Base-by-base conservation (phyloP, 2,888 invertebrate genomes). In the Unio delphinus region DNA sequence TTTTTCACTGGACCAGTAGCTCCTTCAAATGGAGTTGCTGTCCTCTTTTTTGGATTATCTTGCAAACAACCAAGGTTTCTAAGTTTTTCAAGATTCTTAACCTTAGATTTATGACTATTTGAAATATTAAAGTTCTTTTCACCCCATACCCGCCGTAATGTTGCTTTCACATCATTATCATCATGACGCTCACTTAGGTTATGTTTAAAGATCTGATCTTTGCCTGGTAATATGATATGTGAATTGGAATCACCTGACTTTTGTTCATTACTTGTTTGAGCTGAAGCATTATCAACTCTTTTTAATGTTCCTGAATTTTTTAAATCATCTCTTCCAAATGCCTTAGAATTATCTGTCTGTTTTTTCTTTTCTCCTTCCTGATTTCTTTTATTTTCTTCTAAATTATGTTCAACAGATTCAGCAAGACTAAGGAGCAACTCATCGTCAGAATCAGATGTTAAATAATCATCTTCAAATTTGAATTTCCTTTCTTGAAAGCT, bases 111-210 rank as follows among this genome's bases (percentile, higher is more conserved):
- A 54, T 66, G 61, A 54, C 45, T 64, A 28, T 62, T 63, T 64
- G 63, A 6, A 57, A 55, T 66, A 26, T 67, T 66, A 61, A 71
- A 60, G 15, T 72, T 68, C 73, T 76, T 78, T 54, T 74, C 72
- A n/a, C 76, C 77, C 80, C 80, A 80, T 45, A 80, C 75, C 64
- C 76, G 74, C 58, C 80, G 70, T 6, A 80, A 67, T 77, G 76
- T 80, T 15, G 70, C 72, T 61, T 70, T 73, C 3, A 80, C 79
- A 73, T 77, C 68, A 11, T 70, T 28, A 69, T 59, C 64, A 68
- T 55, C 23, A 15, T 56, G 54, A 55, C 55, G 23, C 54, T 58
- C 18, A 23, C n/a, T 34, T 11, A 28, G 15, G 23, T 61, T 34
- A 28, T 20, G n/a, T 45, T 28, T 63, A 20, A 5, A 0, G 5